phyloP scores from a whole-genome alignment of 2,113 vertebrate species.

The Origma solitaria region DNA sequence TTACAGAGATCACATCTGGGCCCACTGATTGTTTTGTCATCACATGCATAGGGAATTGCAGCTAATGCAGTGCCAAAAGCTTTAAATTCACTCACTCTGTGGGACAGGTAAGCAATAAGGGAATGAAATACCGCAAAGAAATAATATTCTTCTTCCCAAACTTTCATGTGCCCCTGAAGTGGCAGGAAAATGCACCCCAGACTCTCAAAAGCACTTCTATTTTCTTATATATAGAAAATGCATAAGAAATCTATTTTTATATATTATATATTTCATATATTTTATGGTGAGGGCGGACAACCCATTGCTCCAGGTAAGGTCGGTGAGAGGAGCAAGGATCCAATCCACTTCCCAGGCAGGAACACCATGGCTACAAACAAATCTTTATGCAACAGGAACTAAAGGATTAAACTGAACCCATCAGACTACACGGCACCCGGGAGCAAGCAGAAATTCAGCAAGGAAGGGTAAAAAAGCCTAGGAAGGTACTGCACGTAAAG shows the following conservation, averaged over 20 bases:
- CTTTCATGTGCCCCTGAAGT: neutral
- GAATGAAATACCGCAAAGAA: neutral
- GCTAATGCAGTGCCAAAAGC: neutral
- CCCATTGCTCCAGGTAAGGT: neutral
- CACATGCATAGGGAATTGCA: neutral
- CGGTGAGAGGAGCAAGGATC: neutral
- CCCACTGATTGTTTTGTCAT: neutral
- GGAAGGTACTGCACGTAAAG: neutral
- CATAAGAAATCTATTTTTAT: no score
- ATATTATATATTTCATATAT: no score
- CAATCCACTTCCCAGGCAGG: neutral
- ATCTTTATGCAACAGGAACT: neutral
- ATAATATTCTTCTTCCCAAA: neutral
- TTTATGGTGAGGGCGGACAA: neutral
- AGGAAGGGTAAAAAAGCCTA: neutral
- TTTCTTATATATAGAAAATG: no score
- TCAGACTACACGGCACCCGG: neutral
- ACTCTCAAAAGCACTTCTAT: neutral
- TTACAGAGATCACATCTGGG: neutral
- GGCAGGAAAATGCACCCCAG: neutral
- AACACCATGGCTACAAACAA: rapidly evolving
- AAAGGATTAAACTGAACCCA: neutral
- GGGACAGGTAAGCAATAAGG: neutral
- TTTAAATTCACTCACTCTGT: neutral
- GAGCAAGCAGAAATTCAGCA: neutral